Percentiles rank a stretch among this genome's conserved stretches.
These are phyloP conservation scores for Rhipidura dahli DNA, from an alignment of 2,113 vertebrate species.

Conservation along the genomic window DNA sequence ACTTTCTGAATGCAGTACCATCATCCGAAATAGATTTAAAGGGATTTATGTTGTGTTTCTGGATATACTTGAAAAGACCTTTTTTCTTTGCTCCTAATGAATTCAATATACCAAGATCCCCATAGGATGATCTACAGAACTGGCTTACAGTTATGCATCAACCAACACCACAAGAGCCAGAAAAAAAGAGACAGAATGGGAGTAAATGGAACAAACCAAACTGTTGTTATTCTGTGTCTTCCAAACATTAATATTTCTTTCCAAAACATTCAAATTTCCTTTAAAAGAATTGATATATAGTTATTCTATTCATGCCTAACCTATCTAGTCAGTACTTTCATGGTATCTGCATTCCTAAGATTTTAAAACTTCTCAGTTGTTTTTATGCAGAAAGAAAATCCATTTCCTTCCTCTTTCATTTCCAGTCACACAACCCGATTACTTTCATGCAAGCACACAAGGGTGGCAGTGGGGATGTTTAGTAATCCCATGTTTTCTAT, in stretches of 20 bases:
- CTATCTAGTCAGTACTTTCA: background rate
- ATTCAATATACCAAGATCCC: background rate
- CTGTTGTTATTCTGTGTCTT: background rate
- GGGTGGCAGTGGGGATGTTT: background rate
- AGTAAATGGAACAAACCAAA: background rate
- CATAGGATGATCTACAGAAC: background rate
- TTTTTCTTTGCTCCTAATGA: background rate
- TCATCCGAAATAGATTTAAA: background rate
- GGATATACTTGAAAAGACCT: background rate
- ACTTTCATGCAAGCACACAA: background rate
- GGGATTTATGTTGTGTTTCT: background rate
- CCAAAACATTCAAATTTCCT: background rate
- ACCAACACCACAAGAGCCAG: background rate
- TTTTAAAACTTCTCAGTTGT: background rate
- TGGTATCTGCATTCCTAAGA: background rate
- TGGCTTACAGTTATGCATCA: background rate
- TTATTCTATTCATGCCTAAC: background rate
- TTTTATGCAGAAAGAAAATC: background rate
- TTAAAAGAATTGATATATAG: background rate
- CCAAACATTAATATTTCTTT: background rate
- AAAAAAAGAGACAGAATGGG: background rate
- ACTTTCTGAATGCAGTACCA: background rate
- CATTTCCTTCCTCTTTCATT: background rate
- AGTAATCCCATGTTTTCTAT: background rate
- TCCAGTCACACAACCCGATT: background rate